Percentiles rank a stretch among this genome's conserved stretches.
phyloP scores from a whole-genome alignment of 2,113 vertebrate species.

The Mesembrinibis cayennensis region DNA sequence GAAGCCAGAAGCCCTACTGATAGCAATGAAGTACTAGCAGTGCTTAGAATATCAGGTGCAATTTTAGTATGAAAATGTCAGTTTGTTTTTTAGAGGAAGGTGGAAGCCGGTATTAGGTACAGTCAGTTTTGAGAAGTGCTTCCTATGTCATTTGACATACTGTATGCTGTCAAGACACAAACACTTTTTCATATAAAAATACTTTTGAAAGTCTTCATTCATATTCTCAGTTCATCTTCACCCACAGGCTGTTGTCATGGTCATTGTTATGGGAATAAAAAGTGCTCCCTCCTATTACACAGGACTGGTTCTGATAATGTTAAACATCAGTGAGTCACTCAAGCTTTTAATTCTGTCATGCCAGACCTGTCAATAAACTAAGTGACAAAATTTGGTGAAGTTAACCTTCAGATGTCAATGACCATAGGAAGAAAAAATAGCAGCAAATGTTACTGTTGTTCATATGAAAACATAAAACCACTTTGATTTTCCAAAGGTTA shows the following conservation, averaged over 20 bases:
- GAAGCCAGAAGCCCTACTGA: background rate
- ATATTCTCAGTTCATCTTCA: background rate
- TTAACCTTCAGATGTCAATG: background rate
- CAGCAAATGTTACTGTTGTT: background rate
- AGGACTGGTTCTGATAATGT: background rate
- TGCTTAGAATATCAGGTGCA: background rate
- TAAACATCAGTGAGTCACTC: background rate
- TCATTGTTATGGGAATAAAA: background rate
- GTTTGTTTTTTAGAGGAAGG: background rate
- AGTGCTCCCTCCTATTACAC: background rate
- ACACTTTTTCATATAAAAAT: background rate
- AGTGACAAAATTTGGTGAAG: background rate
- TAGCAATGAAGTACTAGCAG: background rate
- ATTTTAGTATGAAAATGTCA: background rate
- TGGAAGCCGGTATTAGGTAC: background rate
- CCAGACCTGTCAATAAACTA: background rate
- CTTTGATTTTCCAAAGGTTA: background rate
- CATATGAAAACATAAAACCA: background rate
- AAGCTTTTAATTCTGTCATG: background rate
- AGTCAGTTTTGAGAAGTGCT: background rate
- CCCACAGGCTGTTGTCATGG: background rate
- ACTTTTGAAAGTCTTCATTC: background rate
- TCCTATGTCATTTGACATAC: background rate
- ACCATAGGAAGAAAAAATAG: background rate
- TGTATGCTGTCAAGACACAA: background rate